Conservation (phyloP, 2,797 vertebrate species). For the Dermochelys coriacea region DNA sequence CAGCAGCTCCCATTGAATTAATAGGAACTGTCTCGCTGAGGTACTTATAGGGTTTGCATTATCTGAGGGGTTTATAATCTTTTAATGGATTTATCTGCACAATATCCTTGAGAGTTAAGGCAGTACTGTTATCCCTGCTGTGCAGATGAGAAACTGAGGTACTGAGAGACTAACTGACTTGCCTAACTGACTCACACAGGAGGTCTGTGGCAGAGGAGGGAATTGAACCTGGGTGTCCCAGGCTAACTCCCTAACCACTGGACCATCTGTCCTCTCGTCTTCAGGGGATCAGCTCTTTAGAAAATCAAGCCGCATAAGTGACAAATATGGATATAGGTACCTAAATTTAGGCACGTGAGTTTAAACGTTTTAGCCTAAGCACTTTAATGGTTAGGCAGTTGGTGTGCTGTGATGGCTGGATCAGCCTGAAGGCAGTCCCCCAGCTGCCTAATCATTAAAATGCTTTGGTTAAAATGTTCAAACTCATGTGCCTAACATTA, state of each 20-base stretch:
- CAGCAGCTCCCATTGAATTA: neutral
- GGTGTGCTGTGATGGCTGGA: neutral
- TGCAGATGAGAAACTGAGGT: neutral
- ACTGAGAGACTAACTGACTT: neutral
- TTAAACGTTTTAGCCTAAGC: neutral
- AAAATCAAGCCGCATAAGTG: neutral
- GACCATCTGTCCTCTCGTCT: neutral
- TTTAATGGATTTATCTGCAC: neutral
- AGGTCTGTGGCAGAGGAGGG: neutral
- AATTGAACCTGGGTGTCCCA: too few species aligned
- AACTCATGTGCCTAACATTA: too few species aligned
- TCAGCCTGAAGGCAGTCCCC: neutral
- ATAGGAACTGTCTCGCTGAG: neutral
- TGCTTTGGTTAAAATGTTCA: too few species aligned
- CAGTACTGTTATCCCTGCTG: neutral
- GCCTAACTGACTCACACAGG: neutral
- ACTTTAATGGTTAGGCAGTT: neutral
- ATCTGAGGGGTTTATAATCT: neutral
- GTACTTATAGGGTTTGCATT: neutral
- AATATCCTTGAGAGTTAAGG: neutral
- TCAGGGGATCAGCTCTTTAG: neutral
- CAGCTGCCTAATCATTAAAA: neutral
- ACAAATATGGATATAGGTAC: neutral
- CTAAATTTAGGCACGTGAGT: neutral
- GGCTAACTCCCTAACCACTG: neutral